Conservation (phyloP, 2,888 invertebrate species). For the Cordylochernes scorpioides region DNA sequence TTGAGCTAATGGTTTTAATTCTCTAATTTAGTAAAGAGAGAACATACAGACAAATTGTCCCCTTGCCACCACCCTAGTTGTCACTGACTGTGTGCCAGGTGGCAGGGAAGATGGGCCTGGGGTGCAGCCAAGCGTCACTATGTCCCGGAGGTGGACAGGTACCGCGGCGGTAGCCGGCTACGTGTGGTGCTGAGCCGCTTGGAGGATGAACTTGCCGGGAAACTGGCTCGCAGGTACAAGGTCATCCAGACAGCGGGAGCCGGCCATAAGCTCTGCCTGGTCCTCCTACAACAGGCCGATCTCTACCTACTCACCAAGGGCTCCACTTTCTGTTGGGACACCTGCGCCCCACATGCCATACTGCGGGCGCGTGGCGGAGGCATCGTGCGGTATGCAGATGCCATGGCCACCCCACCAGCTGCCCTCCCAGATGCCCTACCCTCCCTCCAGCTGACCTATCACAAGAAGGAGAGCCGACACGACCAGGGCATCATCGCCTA, state of each 20-base stretch:
- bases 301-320: slow-evolving; percentile 44
- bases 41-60: neutral
- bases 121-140: slow-evolving; percentile 21
- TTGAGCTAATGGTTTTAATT: too few species aligned
- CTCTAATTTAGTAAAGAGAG: slow-evolving; percentile 1
- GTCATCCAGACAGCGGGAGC: slow-evolving; percentile 47
- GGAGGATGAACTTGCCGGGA: slow-evolving; percentile 11
- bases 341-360: slow-evolving; percentile 67
- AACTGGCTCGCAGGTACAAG: slow-evolving; percentile 7
- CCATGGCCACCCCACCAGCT: neutral
- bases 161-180: slow-evolving; percentile 1
- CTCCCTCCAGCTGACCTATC: slow-evolving; percentile 6
- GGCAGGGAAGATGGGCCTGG: slow-evolving; percentile 36
- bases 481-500: slow-evolving; percentile 8
- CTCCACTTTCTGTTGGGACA: slow-evolving; percentile 70
- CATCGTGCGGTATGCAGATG: slow-evolving; percentile 18
- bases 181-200: slow-evolving; percentile 10
- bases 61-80: neutral
- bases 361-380: slow-evolving; percentile 52
- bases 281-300: slow-evolving; percentile 39
- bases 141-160: neutral
- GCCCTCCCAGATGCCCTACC: neutral
- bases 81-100: too few species aligned
- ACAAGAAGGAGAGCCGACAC: slow-evolving; percentile 1
- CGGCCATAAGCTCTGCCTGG: slow-evolving; percentile 60